Evolutionary conservation across 2,888 invertebrate genomes (phyloP).

Genomic region (Chymomyza fuscimana): DNA sequence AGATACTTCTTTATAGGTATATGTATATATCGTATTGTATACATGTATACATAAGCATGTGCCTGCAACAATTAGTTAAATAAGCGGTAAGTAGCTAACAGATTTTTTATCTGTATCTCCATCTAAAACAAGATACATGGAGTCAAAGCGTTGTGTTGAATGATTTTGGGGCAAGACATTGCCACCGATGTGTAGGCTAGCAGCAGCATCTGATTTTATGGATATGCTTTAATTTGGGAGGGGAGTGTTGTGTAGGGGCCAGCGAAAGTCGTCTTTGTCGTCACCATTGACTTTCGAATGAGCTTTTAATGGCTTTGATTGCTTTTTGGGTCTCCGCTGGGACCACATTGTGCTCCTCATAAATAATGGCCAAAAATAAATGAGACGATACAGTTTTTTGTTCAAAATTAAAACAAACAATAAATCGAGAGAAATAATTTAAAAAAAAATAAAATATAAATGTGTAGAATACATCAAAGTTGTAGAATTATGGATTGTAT

Average conservation of each 20-base stretch:
- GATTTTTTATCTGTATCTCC: not conserved
- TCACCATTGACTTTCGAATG: conserved; percentile 41
- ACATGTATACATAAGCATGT: conserved; percentile 47
- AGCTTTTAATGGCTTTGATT: conserved; percentile 67
- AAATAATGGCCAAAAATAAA: conserved; percentile 69
- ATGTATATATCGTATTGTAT: no score
- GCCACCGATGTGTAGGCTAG: conserved; percentile 10
- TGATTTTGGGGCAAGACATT: conserved; percentile 22
- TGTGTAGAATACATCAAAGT: conserved; percentile 60
- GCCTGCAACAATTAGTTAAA: conserved; percentile 65
- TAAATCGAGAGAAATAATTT: conserved; percentile 54
- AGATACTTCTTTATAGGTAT: not conserved
- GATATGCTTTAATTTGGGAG: not conserved
- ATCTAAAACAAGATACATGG: not conserved
- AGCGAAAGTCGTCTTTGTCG: conserved; percentile 10
- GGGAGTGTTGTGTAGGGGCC: not conserved
- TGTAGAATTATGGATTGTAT: not conserved
- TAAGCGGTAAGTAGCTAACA: conserved; percentile 8
- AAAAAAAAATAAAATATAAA: conserved; percentile 40
- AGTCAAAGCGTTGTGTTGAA: conserved; percentile 10
- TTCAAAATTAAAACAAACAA: conserved; percentile 64
- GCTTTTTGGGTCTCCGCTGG: conserved; percentile 45
- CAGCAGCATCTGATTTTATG: not conserved
- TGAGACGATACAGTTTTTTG: conserved; percentile 61
- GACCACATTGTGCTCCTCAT: conserved; percentile 41